Conservation (phyloP, 2,888 invertebrate species). For the Rhingia campestris region DNA sequence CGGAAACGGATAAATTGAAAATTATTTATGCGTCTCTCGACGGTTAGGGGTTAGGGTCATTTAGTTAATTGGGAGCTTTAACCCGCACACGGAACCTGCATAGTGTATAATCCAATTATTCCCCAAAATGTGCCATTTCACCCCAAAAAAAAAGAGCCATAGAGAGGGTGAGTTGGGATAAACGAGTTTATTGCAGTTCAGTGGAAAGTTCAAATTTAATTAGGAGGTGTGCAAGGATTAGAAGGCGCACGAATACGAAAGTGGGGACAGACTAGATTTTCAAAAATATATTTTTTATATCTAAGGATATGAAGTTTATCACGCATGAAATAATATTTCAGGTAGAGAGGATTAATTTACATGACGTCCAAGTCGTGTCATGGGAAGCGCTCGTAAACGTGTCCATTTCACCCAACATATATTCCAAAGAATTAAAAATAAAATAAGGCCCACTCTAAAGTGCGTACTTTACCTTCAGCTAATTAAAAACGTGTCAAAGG, state of each 20-base stretch:
- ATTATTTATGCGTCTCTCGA: conserved; percentile 41
- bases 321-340: too few species aligned
- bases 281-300: too few species aligned
- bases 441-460: neutral
- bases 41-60: conserved; percentile 3
- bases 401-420: neutral
- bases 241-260: neutral
- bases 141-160: conserved; percentile 32
- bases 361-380: neutral
- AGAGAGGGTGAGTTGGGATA: too few species aligned
- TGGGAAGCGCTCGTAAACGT: too few species aligned
- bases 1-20: conserved; percentile 47
- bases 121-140: conserved; percentile 27
- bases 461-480: conserved; percentile 2
- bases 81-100: neutral
- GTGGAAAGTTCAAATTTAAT: conserved; percentile 53
- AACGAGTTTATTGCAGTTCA: conserved; percentile 10
- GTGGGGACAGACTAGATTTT: neutral
- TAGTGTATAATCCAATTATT: conserved; percentile 54
- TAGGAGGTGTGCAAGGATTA: conserved; percentile 4
- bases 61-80: conserved; percentile 48
- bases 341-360: conserved; percentile 10
- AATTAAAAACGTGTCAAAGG: conserved; percentile 32
- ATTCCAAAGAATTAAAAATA: neutral
- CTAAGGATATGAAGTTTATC: too few species aligned